Conservation (phyloP, 2,113 vertebrate species). For the Cettia cetti region DNA sequence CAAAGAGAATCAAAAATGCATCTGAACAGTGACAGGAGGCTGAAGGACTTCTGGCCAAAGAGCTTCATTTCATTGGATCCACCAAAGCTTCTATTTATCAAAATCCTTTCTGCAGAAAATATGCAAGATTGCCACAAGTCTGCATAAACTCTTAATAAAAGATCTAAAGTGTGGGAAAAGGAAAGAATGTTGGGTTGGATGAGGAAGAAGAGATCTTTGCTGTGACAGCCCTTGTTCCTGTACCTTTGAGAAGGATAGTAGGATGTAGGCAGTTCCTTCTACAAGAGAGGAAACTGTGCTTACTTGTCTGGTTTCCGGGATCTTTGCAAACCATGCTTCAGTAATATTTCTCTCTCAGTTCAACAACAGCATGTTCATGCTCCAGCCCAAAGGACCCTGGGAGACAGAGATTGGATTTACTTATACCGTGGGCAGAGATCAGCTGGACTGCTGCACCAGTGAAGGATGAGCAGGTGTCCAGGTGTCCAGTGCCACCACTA, state of each 20-base stretch:
- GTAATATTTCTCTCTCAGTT: neutral
- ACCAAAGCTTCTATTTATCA: neutral
- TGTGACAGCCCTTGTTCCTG: neutral
- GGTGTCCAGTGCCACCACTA: neutral
- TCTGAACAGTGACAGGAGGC: neutral
- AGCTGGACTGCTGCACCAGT: neutral
- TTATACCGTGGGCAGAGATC: neutral
- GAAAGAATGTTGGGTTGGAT: neutral
- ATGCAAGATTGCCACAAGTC: neutral
- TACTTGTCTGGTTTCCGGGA: neutral
- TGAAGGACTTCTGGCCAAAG: neutral
- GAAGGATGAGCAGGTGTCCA: neutral
- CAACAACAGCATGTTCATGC: neutral
- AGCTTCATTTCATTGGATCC: neutral
- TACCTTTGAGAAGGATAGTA: neutral
- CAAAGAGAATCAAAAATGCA: neutral
- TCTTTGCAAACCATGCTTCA: neutral
- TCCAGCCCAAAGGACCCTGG: neutral
- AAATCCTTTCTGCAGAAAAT: neutral
- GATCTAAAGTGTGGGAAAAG: neutral
- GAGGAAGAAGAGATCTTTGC: neutral
- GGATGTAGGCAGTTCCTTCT: neutral
- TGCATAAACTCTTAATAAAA: neutral
- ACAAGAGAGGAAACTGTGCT: neutral
- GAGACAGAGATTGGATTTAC: neutral